Percentiles rank a stretch among this genome's conserved stretches.
Evolutionary conservation across 2,113 vertebrate genomes (phyloP).

Genomic region (Cairina moschata): DNA sequence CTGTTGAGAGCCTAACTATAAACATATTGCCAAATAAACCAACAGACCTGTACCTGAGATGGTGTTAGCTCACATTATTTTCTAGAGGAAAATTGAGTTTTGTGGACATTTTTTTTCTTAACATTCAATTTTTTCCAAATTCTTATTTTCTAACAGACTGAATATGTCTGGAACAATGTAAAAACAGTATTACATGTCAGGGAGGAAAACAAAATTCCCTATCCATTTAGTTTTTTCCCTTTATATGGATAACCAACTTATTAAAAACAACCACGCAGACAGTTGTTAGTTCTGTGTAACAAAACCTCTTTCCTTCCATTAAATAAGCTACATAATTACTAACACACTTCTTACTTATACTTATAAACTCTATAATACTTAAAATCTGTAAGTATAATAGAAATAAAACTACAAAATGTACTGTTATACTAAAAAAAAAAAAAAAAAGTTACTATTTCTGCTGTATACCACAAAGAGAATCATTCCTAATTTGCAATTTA

Average conservation of each 20-base stretch:
- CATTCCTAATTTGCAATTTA: background rate
- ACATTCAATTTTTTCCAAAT: background rate
- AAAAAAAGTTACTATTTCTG: background rate
- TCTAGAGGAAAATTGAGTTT: background rate
- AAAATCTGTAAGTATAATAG: background rate
- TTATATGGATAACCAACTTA: background rate
- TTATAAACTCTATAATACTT: no score
- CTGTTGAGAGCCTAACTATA: background rate
- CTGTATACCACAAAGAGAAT: background rate
- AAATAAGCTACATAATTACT: background rate
- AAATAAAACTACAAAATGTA: background rate
- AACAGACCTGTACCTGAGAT: background rate
- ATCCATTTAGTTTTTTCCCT: accelerated
- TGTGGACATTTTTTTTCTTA: background rate
- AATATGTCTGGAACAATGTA: background rate
- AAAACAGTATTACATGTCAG: background rate
- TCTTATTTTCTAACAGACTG: background rate
- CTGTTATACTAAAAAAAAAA: background rate
- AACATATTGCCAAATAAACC: background rate
- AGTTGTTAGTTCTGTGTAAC: background rate
- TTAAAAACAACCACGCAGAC: background rate
- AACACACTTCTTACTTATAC: background rate
- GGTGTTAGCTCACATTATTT: background rate
- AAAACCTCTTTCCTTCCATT: background rate
- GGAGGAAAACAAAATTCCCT: background rate